Evolutionary conservation across 2,888 invertebrate genomes (phyloP), one percentile per base, ranked within the genome.

Genomic region (Amphipoea lucens): DNA sequence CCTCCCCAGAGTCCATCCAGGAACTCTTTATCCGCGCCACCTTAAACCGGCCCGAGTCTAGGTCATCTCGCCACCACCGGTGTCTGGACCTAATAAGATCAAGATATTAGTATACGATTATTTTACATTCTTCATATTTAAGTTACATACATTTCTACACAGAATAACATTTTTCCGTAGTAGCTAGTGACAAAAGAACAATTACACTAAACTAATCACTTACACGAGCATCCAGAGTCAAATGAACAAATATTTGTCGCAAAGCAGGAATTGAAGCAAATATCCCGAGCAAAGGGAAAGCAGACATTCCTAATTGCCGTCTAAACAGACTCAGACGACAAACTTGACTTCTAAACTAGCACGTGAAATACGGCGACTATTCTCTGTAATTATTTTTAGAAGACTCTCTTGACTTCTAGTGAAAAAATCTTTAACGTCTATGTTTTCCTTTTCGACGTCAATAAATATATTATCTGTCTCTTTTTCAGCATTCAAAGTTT

Each of bases 251-350:
- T 74, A 65, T 81, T 85, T 76, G 63, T 71, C 63, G 77, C 67
- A 74, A 42, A 69, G 62, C 29, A 67, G 45, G 62, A 74, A 81
- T 60, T 66, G 60, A 57, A 62, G 71, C 62, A 45, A 78, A 72
- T 78, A 68, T 81, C 63, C 78, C 54, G 40, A 81, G 57, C 17
- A 66, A 62, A 70, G 57, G 7, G 74, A 65, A 72, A 48, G 48
- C 65, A 62, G 36, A 73, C 57, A 63, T 11, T 65, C 40, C 72
- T 84, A 80, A 83, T 84, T 82, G 82, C 71, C 40, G 68, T 83
- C 77, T 71, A 78, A 78, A 85, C 82, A 72, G 54, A 84, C 78
- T 66, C 68, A 72, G 65, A 72, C 42, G 65, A 36, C 51, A 7
- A 77, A 48, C 71, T 68, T 65, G 42, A 74, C 74, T 71, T 77